Evolutionary conservation across 2,797 vertebrate species (phyloP).

Genomic region (Cuniculus paca): DNA sequence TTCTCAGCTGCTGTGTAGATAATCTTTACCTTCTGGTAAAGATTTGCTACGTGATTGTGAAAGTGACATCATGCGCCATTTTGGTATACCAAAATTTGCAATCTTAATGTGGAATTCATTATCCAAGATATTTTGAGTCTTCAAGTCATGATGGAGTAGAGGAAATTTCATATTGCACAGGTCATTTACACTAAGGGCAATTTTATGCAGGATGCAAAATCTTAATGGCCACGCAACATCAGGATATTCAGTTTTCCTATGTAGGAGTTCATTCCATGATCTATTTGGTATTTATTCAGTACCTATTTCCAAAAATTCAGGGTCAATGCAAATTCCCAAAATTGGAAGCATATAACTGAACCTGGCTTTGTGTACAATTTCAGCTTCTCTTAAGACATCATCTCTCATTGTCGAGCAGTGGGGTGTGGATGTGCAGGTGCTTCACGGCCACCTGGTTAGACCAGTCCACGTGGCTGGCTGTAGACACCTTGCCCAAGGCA

Average conservation of each 20-base stretch:
- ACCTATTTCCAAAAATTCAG: conserved; percentile 97
- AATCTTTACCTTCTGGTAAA: conserved; percentile 95
- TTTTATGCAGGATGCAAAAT: conserved; percentile 96
- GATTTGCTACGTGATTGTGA: conserved; percentile 95
- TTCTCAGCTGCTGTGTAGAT: conserved; percentile 99
- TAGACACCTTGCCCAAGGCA: too few relatives aligned
- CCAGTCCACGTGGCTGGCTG: too few relatives aligned
- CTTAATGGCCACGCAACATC: conserved; percentile 94
- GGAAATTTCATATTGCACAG: conserved; percentile 98
- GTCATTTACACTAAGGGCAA: conserved; percentile 98
- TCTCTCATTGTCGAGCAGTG: conserved; percentile 90
- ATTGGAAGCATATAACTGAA: conserved; percentile 99
- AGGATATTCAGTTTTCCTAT: conserved; percentile 94
- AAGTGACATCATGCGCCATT: conserved; percentile 96
- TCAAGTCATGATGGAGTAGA: conserved; percentile 97
- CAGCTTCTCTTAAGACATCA: conserved; percentile 96
- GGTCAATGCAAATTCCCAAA: conserved; percentile 98
- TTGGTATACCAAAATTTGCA: conserved; percentile 99
- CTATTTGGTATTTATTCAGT: conserved; percentile 99
- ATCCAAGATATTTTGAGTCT: conserved; percentile 98
- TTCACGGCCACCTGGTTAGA: too few relatives aligned
- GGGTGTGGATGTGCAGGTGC: too few relatives aligned
- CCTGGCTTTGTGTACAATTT: conserved; percentile 97
- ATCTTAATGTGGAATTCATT: conserved; percentile 98
- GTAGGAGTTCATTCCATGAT: conserved; percentile 96